Evolutionary conservation across 2,888 invertebrate species (phyloP).

Genomic region (Drosophila greeni): DNA sequence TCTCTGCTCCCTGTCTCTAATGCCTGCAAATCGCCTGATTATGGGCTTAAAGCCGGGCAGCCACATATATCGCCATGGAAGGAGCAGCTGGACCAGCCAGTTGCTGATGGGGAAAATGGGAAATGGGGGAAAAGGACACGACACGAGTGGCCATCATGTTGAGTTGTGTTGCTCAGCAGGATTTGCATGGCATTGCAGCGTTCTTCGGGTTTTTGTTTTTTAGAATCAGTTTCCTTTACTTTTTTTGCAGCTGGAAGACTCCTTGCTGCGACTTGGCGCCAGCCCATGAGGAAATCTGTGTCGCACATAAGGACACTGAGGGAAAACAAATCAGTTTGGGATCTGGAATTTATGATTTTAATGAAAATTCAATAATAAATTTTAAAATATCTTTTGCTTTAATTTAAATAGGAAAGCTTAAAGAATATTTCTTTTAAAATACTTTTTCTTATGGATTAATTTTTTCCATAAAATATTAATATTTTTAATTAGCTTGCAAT

Average conservation of each 20-base stretch:
- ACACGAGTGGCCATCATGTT: constrained; percentile 53
- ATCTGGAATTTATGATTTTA: not conserved
- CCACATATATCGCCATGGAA: constrained; percentile 37
- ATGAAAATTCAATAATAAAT: no score
- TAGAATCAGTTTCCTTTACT: constrained; percentile 25
- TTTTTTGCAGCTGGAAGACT: constrained; percentile 21
- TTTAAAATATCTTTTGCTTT: no score
- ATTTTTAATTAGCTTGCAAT: no score
- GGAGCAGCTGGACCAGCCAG: constrained; percentile 36
- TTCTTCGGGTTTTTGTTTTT: constrained; percentile 43
- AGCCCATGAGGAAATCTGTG: constrained; percentile 26
- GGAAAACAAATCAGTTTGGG: not conserved
- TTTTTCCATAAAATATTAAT: no score
- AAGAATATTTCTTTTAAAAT: no score
- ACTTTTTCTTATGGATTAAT: no score
- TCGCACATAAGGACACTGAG: constrained; percentile 11
- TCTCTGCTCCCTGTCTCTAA: constrained; percentile 41
- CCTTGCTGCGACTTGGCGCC: constrained; percentile 65
- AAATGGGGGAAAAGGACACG: constrained; percentile 18
- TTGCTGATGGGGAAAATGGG: constrained; percentile 41
- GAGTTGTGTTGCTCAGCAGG: constrained; percentile 56
- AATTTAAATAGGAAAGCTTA: no score
- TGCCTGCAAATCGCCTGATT: constrained; percentile 72
- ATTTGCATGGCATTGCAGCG: constrained; percentile 66
- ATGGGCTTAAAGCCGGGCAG: constrained; percentile 54